These are phyloP conservation scores for Sylvia borin DNA, from an alignment of 2,797 vertebrate species.

Conservation along the genomic window DNA sequence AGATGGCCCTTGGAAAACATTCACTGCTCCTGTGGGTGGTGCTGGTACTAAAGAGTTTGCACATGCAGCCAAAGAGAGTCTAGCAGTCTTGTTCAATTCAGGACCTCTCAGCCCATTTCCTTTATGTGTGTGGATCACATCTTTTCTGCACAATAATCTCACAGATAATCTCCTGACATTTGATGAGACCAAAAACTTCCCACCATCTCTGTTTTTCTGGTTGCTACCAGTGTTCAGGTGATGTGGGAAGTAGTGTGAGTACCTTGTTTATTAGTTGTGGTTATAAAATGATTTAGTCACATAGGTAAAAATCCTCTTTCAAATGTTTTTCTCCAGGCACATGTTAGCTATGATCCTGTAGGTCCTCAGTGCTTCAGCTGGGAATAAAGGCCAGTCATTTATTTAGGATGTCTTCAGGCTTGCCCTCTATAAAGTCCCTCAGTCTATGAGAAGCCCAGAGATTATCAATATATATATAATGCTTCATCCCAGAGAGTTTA, in stretches of 20 bases:
- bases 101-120: background rate
- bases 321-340: background rate
- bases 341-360: background rate
- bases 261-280: background rate
- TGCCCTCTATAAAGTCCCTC: background rate
- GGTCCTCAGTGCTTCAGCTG: background rate
- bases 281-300: background rate
- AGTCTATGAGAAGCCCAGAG: background rate
- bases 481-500: background rate
- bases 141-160: background rate
- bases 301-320: background rate
- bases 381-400: background rate
- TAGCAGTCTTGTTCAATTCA: background rate
- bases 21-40: background rate
- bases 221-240: background rate
- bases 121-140: background rate
- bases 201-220: background rate
- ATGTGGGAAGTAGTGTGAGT: background rate
- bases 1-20: background rate
- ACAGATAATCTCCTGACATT: background rate
- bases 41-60: background rate
- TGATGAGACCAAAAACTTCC: background rate
- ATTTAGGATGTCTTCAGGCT: background rate
- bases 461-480: background rate
- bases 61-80: background rate